Conservation (phyloP, 2,113 vertebrate species). For the Accipiter cooperii region DNA sequence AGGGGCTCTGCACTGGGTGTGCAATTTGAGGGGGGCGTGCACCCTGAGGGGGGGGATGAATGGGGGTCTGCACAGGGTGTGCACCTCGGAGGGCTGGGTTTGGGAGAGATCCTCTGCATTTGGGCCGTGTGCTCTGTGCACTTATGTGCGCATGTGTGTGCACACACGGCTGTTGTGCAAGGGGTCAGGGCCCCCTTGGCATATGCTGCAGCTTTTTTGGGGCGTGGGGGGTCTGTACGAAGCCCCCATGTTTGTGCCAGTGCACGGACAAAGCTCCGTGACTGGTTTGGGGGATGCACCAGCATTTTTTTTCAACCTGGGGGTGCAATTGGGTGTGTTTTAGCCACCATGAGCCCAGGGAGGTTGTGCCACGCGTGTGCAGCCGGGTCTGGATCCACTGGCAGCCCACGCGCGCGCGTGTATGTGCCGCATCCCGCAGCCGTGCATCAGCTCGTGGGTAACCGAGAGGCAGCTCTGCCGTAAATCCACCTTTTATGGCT, state of each 20-base stretch:
- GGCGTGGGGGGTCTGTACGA: no score
- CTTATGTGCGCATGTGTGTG: no score
- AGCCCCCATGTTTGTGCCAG: no score
- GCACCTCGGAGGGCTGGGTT: background rate
- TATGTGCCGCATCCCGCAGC: background rate
- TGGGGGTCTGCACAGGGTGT: background rate
- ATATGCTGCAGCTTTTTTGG: fast-evolving
- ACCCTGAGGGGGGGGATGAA: background rate
- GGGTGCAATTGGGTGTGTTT: background rate
- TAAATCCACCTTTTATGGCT: background rate
- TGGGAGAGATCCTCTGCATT: no score
- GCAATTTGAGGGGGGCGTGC: background rate
- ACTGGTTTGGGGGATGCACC: no score
- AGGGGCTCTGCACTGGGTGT: no score
- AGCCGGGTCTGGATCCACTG: background rate
- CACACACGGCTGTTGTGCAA: background rate
- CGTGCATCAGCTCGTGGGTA: background rate
- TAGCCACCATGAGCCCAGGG: background rate
- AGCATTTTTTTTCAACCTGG: background rate
- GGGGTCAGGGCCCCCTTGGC: background rate
- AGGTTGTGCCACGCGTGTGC: no score
- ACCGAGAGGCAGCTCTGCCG: background rate
- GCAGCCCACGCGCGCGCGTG: background rate
- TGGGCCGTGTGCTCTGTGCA: background rate
- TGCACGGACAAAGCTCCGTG: background rate